These are phyloP conservation scores for Phymanthus crucifer DNA, from an alignment of 92 coral and sea anemone genomes.

Conservation along the genomic window DNA sequence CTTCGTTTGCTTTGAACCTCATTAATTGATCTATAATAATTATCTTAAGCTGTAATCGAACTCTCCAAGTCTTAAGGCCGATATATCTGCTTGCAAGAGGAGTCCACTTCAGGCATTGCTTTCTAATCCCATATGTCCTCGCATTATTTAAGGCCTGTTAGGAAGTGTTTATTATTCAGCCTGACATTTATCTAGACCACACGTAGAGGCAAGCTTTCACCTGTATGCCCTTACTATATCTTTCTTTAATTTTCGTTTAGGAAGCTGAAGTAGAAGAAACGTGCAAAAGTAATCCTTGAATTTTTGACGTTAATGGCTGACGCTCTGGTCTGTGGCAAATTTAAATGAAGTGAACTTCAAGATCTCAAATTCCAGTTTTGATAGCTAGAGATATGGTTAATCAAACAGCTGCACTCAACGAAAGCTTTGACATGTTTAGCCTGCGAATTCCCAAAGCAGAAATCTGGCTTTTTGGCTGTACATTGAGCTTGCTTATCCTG, in stretches of 20 bases:
- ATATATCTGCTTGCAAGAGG: background rate
- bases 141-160: too few species aligned
- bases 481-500: slow-evolving; percentile 40
- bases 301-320: too few species aligned
- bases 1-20: background rate
- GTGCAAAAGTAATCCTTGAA: too few species aligned
- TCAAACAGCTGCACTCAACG: slow-evolving; percentile 9
- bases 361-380: background rate
- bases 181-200: too few species aligned
- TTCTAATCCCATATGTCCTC: background rate
- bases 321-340: too few species aligned
- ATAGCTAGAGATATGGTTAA: slow-evolving; percentile 6
- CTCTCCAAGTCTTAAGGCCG: background rate
- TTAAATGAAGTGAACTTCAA: too few species aligned
- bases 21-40: background rate
- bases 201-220: too few species aligned
- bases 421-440: background rate
- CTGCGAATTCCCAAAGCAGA: slow-evolving; percentile 41
- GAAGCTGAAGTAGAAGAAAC: too few species aligned
- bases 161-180: too few species aligned
- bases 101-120: background rate
- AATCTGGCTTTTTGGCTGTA: slow-evolving; percentile 47
- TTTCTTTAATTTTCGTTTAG: too few species aligned
- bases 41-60: background rate
- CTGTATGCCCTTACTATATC: too few species aligned